phyloP scores from a whole-genome alignment of 2,797 vertebrate species.

The Florisuga fusca region DNA sequence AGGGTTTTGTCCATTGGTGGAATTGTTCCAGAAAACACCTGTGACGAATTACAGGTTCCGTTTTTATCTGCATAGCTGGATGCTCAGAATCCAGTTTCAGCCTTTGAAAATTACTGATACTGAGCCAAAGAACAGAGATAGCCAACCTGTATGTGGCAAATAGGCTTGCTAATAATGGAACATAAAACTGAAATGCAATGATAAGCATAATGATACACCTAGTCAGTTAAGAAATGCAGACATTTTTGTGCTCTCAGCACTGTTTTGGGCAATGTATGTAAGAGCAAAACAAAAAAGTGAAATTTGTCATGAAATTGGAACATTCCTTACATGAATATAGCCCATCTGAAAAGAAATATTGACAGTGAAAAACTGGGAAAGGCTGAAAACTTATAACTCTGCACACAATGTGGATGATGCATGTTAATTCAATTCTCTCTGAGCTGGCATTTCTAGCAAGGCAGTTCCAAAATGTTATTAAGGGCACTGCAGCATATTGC shows the following conservation, averaged over 20 bases:
- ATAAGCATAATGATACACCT: neutral
- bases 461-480: constrained; percentile 66
- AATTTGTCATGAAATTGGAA: neutral
- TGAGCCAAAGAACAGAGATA: constrained; percentile 6
- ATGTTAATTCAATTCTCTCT: constrained; percentile 50
- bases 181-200: constrained; percentile 20
- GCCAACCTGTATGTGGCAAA: neutral
- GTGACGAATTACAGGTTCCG: constrained; percentile 25
- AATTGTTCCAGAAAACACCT: constrained; percentile 41
- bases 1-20: neutral
- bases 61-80: constrained; percentile 1
- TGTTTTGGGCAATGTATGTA: neutral
- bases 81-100: constrained; percentile 39
- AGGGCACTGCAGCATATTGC: constrained; percentile 71
- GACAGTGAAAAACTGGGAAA: constrained; percentile 6
- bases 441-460: constrained; percentile 30
- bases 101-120: constrained; percentile 8
- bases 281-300: constrained; percentile 3
- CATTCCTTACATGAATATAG: neutral
- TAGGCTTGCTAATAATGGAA: constrained; percentile 6
- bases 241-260: neutral
- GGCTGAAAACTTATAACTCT: neutral
- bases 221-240: neutral
- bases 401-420: neutral
- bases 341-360: constrained; percentile 1